A percentile compares a stretch with the other conserved stretches of the same genome.
These are phyloP conservation scores for Corythucha ciliata DNA, from an alignment of 2,888 invertebrate species.

Conservation along the genomic window DNA sequence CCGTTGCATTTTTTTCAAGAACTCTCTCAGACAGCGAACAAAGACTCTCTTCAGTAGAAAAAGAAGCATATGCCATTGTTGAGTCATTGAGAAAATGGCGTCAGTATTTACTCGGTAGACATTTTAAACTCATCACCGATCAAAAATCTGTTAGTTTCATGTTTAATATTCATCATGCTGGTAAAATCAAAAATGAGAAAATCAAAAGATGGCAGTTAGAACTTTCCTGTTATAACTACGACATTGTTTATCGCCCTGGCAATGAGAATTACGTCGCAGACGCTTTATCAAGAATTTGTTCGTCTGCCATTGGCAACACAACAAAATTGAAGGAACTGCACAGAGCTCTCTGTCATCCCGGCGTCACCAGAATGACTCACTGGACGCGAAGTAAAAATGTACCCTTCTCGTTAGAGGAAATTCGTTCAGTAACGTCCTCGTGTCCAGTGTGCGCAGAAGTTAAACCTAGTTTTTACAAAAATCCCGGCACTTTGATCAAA, in stretches of 20 bases:
- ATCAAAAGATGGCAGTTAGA: constrained; percentile 3
- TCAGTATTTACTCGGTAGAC: constrained; percentile 28
- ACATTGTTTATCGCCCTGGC: constrained; percentile 13
- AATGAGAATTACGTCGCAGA: constrained; percentile 10
- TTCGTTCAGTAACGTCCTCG: neutral
- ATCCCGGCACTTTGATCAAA: constrained; percentile 1
- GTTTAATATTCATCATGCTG: constrained; percentile 11
- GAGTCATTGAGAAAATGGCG: constrained; percentile 31
- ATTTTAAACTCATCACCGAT: constrained; percentile 29
- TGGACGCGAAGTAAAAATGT: constrained; percentile 28
- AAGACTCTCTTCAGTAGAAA: constrained; percentile 29
- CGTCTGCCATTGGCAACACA: neutral
- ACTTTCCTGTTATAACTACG: constrained; percentile 20
- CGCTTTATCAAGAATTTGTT: constrained; percentile 15
- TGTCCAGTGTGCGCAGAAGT: constrained; percentile 12
- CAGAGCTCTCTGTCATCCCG: constrained; percentile 24
- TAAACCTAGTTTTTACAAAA: constrained; percentile 10
- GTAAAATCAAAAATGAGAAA: constrained; percentile 21
- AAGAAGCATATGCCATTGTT: constrained; percentile 32
- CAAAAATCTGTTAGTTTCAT: constrained; percentile 11
- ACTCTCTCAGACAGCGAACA: constrained; percentile 25
- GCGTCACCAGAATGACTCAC: constrained; percentile 27
- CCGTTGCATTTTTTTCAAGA: constrained; percentile 26
- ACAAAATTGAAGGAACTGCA: constrained; percentile 1
- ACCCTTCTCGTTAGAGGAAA: constrained; percentile 26